phyloP scores from a whole-genome alignment of 2,888 invertebrate species.

The Hemicrepidius hirtus region DNA sequence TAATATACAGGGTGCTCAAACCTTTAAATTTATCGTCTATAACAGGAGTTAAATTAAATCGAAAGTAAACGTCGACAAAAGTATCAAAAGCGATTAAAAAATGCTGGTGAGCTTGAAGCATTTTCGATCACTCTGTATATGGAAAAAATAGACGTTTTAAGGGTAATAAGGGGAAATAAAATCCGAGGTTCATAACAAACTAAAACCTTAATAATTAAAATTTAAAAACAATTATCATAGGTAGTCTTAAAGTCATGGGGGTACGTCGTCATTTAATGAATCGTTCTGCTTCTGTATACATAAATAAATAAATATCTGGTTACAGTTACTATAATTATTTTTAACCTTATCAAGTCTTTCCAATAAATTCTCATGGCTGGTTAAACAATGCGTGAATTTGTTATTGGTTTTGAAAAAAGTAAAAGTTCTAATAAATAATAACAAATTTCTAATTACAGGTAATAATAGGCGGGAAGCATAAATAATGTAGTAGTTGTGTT shows the following conservation, averaged over 20 bases:
- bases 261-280: background rate
- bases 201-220: background rate
- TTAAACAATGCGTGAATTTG: slow-evolving; percentile 11
- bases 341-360: slow-evolving; percentile 16
- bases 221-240: background rate
- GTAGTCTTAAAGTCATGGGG: no score
- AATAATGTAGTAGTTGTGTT: background rate
- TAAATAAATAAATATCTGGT: no score
- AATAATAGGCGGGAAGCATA: slow-evolving; percentile 9
- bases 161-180: no score
- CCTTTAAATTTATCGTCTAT: background rate
- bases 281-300: no score
- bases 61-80: no score
- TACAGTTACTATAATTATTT: slow-evolving; percentile 22
- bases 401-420: slow-evolving; percentile 6
- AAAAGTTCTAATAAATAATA: slow-evolving; percentile 23
- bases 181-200: no score
- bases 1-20: background rate
- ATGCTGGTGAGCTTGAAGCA: no score
- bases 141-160: no score
- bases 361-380: slow-evolving; percentile 12
- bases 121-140: no score
- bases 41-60: no score
- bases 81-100: no score
- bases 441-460: slow-evolving; percentile 7